These are phyloP conservation scores for Hirudinaria manillensis DNA, from an alignment of 2,888 invertebrate species.

Conservation along the genomic window DNA sequence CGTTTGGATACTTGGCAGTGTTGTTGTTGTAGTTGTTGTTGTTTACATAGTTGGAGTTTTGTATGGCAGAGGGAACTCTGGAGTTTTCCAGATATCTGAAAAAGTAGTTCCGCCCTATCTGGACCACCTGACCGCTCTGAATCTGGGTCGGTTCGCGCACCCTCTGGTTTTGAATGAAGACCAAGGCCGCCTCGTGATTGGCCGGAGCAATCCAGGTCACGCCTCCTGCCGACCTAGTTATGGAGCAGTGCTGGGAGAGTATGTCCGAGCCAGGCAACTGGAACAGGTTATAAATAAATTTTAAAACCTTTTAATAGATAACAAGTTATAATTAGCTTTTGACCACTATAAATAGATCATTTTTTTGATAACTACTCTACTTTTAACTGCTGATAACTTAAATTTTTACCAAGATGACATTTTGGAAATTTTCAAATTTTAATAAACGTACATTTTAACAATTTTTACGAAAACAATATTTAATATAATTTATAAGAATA, in stretches of 20 bases:
- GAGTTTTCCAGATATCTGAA: conserved; percentile 58
- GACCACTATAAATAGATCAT: background rate
- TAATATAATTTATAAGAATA: too few relatives aligned
- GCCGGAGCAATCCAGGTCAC: conserved; percentile 82
- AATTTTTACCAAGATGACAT: too few relatives aligned
- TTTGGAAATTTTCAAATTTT: too few relatives aligned
- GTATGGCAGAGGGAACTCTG: background rate
- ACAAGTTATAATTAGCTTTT: background rate
- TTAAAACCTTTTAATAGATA: background rate
- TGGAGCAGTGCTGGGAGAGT: conserved; percentile 81
- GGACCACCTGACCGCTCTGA: conserved; percentile 59
- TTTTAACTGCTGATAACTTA: too few relatives aligned
- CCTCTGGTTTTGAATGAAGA: conserved; percentile 86
- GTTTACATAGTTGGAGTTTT: background rate
- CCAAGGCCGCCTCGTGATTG: conserved; percentile 77
- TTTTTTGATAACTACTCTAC: background rate
- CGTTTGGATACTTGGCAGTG: background rate
- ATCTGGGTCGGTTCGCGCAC: conserved; percentile 86
- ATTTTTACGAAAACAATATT: too few relatives aligned
- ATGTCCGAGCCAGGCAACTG: conserved; percentile 77
- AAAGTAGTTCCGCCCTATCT: conserved; percentile 57
- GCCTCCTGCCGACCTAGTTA: conserved; percentile 81
- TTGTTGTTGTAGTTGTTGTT: conserved; percentile 18
- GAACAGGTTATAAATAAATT: conserved; percentile 37
- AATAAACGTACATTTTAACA: too few relatives aligned